These are phyloP conservation scores for Armadillidium nasatum DNA, from an alignment of 1,140 invertebrate species.

Conservation along the genomic window DNA sequence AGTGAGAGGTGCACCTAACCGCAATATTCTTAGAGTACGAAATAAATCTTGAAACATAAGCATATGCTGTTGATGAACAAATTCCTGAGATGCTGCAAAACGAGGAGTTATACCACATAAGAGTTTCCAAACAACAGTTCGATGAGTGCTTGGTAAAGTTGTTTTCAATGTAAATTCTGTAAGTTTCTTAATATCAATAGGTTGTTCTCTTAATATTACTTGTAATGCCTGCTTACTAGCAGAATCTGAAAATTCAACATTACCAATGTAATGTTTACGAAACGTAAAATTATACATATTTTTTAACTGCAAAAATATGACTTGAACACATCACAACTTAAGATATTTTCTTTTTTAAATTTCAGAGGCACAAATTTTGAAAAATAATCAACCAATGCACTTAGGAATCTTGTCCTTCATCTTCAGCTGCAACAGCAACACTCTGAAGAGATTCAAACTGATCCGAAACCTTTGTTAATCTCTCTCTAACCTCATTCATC, in stretches of 20 bases:
- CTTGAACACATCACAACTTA: too few relatives aligned
- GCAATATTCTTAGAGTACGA: neutral
- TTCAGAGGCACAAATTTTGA: too few relatives aligned
- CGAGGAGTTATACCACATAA: neutral
- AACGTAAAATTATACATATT: neutral
- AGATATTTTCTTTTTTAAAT: too few relatives aligned
- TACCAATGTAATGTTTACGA: neutral
- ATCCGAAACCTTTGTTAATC: neutral
- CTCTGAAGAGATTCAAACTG: neutral
- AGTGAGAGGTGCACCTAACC: neutral
- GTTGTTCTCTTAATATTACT: neutral
- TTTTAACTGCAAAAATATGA: too few relatives aligned
- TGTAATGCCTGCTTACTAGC: neutral
- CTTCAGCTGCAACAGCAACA: neutral
- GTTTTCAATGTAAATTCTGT: neutral
- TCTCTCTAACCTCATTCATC: neutral
- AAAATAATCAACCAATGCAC: neutral
- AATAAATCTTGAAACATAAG: neutral
- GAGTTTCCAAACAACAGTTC: neutral
- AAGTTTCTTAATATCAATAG: neutral
- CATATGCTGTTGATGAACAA: neutral
- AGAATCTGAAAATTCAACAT: neutral
- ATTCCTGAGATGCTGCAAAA: neutral
- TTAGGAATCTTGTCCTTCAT: neutral
- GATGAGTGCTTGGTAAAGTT: neutral